Percentiles rank a stretch among this genome's conserved stretches.
These are phyloP conservation scores for Rhingia campestris DNA, from an alignment of 2,888 invertebrate genomes.

Conservation along the genomic window DNA sequence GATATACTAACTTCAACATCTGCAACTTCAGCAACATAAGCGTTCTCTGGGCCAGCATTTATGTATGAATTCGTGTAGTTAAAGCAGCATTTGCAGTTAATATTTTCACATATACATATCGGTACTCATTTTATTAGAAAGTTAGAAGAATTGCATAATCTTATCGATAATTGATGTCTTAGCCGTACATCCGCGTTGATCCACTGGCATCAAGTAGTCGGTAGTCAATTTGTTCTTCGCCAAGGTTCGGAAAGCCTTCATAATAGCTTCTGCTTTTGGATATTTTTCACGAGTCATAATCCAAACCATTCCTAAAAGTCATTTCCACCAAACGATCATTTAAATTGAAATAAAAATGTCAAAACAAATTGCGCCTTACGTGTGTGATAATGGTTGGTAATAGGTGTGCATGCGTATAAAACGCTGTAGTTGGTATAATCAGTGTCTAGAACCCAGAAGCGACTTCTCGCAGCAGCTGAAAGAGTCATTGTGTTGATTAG, in stretches of 20 bases:
- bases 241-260: constrained; percentile 50
- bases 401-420: constrained; percentile 84
- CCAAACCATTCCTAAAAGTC: constrained; percentile 74
- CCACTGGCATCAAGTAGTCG: constrained; percentile 58
- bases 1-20: too few relatives aligned
- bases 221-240: constrained; percentile 57
- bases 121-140: background rate
- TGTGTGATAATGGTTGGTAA: constrained; percentile 29
- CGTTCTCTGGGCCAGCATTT: too few relatives aligned
- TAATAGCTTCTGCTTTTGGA: constrained; percentile 44
- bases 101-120: background rate
- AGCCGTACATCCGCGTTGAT: constrained; percentile 68
- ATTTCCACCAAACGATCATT: background rate
- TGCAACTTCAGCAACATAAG: too few relatives aligned
- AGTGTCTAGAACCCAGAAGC: constrained; percentile 85
- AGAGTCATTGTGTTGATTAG: constrained; percentile 7
- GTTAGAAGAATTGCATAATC: constrained; percentile 16
- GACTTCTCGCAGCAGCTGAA: constrained; percentile 42
- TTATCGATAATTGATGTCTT: constrained; percentile 12
- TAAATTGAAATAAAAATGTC: background rate
- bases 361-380: constrained; percentile 52
- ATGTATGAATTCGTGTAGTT: too few relatives aligned
- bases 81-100: background rate
- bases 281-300: constrained; percentile 75
- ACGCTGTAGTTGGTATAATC: constrained; percentile 85